A percentile compares a stretch with the other conserved stretches of the same genome.
phyloP scores from a whole-genome alignment of 2,888 invertebrate genomes.

The Callinectes sapidus region DNA sequence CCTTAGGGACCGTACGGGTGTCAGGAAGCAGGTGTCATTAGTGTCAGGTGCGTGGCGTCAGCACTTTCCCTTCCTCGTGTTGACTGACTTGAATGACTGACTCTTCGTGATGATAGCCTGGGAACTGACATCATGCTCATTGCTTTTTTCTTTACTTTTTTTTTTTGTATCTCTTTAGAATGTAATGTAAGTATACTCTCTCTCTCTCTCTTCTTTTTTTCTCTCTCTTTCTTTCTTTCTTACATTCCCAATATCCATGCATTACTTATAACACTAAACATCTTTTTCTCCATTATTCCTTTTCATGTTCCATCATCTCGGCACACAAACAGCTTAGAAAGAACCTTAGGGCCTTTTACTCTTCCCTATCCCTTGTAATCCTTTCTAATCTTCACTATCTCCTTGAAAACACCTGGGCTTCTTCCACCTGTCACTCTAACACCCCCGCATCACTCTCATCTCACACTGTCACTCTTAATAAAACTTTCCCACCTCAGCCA shows the following conservation, averaged over 20 bases:
- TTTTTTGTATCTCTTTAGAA: too few relatives aligned
- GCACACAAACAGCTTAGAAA: neutral
- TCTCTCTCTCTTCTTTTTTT: too few relatives aligned
- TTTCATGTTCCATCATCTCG: neutral
- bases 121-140: neutral
- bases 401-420: neutral
- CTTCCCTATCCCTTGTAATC: neutral
- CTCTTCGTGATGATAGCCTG: neutral
- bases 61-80: constrained; percentile 2
- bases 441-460: neutral
- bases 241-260: neutral
- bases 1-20: neutral
- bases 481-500: neutral
- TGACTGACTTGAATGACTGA: neutral
- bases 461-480: neutral
- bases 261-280: neutral
- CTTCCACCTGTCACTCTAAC: neutral
- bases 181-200: too few relatives aligned
- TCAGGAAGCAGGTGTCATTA: constrained; percentile 17
- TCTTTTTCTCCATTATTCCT: neutral
- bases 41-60: constrained; percentile 11
- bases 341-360: neutral
- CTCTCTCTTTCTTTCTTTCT: too few relatives aligned
- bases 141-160: too few relatives aligned
- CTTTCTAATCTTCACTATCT: neutral